A percentile compares a stretch with the other conserved stretches of the same genome.
These are phyloP conservation scores for Squalus acanthias DNA, from an alignment of 2,797 vertebrate genomes.

Conservation along the genomic window DNA sequence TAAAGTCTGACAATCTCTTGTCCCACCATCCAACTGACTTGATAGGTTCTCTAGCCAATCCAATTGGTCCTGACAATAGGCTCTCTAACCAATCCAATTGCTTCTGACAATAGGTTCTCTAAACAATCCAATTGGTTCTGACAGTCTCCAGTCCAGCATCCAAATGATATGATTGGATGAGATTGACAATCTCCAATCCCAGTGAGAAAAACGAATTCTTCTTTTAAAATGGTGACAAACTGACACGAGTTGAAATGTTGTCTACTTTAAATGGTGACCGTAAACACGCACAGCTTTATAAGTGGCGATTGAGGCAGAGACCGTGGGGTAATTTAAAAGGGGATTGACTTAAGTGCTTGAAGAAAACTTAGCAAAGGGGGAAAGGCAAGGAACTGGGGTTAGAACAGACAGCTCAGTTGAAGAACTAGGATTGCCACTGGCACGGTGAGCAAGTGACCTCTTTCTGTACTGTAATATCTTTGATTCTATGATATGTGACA, in stretches of 20 bases:
- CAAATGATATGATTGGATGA: background rate
- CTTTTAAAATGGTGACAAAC: background rate
- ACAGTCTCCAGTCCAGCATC: background rate
- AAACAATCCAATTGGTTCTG: background rate
- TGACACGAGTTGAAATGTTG: background rate
- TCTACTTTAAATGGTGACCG: background rate
- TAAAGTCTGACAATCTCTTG: background rate
- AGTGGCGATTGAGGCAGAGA: background rate
- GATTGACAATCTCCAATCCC: background rate
- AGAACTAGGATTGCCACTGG: background rate
- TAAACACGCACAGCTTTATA: background rate
- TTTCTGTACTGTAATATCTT: background rate
- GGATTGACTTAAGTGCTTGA: background rate
- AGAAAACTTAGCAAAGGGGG: background rate
- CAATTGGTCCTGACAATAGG: background rate
- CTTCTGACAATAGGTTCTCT: too few species aligned
- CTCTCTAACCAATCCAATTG: background rate
- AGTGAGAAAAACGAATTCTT: background rate
- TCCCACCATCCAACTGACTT: background rate
- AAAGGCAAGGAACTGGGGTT: background rate
- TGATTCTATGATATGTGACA: background rate
- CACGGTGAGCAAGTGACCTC: background rate
- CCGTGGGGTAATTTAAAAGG: background rate
- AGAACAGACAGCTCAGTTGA: background rate
- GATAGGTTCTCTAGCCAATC: background rate